Evolutionary conservation across 2,797 vertebrate species (phyloP).

Genomic region (Acanthiza pusilla): DNA sequence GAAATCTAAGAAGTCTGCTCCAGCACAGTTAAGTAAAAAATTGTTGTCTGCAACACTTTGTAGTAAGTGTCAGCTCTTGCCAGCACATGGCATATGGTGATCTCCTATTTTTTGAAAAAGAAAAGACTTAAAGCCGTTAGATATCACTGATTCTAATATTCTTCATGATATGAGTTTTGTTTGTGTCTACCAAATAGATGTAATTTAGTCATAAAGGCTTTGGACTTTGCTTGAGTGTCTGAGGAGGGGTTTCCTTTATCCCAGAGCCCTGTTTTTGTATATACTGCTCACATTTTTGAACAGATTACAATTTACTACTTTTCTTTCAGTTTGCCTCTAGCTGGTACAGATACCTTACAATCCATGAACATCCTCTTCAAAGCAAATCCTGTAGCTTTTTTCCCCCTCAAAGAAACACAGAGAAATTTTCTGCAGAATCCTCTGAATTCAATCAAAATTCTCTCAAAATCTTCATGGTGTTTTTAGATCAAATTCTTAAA

Average conservation of each 20-base stretch:
- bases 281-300: neutral
- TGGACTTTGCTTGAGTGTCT: neutral
- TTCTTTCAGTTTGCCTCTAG: neutral
- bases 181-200: neutral
- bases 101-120: neutral
- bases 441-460: neutral
- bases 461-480: neutral
- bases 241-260: neutral
- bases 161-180: neutral
- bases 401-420: neutral
- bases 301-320: neutral
- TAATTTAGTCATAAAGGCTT: neutral
- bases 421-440: neutral
- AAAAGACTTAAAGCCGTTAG: neutral
- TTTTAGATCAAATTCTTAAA: neutral
- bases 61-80: neutral
- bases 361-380: accelerated
- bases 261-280: neutral
- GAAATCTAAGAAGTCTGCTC: neutral
- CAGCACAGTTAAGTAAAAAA: neutral
- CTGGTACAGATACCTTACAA: neutral
- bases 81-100: neutral
- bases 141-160: neutral
- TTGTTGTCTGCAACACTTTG: neutral
- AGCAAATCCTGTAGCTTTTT: neutral